phyloP scores from a whole-genome alignment of 1,140 invertebrate species.

The Pseudachorutes palmiensis region DNA sequence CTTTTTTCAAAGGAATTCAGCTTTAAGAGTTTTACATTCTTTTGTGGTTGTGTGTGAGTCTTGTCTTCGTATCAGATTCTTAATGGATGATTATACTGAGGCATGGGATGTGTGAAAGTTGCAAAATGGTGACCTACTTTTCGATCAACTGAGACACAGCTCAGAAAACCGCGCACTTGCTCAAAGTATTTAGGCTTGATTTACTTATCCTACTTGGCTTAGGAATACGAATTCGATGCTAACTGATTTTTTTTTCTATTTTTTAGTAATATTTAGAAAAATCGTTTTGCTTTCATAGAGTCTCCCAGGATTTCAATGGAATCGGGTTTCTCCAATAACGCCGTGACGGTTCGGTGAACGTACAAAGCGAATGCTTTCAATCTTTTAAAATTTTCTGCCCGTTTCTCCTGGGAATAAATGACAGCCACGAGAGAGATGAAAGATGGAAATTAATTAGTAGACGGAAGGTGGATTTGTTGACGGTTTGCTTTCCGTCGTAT shows the following conservation, averaged over 20 bases:
- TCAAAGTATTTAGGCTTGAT: too few relatives aligned
- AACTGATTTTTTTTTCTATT: not conserved
- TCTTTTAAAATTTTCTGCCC: too few relatives aligned
- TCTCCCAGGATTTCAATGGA: too few relatives aligned
- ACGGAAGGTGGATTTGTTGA: not conserved
- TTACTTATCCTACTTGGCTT: not conserved
- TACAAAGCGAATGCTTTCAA: too few relatives aligned
- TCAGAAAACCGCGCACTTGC: not conserved
- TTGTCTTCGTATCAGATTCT: not conserved
- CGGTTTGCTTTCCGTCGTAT: not conserved
- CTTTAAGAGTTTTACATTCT: too few relatives aligned
- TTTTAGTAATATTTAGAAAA: not conserved
- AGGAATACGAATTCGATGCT: not conserved
- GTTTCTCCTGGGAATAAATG: too few relatives aligned
- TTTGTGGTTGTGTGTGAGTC: too few relatives aligned
- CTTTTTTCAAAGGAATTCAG: not conserved
- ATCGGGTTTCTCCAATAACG: too few relatives aligned
- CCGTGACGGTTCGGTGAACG: too few relatives aligned
- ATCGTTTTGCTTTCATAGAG: not conserved
- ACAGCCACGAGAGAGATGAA: too few relatives aligned
- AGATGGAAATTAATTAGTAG: not conserved
- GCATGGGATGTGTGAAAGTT: slow-evolving; percentile 26
- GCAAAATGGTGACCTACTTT: slow-evolving; percentile 31
- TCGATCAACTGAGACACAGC: not conserved
- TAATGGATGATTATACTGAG: not conserved